Percentiles rank a stretch among this genome's conserved stretches.
Conservation (phyloP, 2,888 invertebrate genomes). For the Beris chalybata region DNA sequence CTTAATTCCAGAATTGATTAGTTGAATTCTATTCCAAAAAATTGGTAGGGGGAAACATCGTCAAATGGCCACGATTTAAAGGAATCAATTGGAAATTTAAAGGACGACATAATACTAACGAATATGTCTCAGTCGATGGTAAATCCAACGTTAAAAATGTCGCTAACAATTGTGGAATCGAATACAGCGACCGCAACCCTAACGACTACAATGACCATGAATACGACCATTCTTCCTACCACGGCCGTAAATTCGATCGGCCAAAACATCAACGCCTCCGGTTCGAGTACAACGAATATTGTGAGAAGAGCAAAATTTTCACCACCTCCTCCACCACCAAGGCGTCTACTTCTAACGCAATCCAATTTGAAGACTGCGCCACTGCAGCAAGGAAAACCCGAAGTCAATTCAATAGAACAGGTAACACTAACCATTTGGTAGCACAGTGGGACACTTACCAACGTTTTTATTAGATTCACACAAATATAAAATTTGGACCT, state of each 20-base stretch:
- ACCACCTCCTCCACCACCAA: constrained; percentile 54
- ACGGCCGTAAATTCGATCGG: constrained; percentile 45
- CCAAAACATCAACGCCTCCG: constrained; percentile 52
- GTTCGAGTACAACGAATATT: constrained; percentile 62
- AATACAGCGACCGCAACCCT: constrained; percentile 14
- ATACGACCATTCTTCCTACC: constrained; percentile 55
- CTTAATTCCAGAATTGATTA: constrained; percentile 50
- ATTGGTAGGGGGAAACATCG: constrained; percentile 59
- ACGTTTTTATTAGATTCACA: constrained; percentile 35
- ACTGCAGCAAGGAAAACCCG: not conserved
- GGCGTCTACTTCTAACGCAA: constrained; percentile 51
- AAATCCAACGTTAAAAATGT: constrained; percentile 7
- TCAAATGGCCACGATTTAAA: constrained; percentile 58
- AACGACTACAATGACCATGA: constrained; percentile 29
- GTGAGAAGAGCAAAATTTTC: constrained; percentile 42
- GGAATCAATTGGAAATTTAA: constrained; percentile 57
- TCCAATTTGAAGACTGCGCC: constrained; percentile 25
- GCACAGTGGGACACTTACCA: not conserved
- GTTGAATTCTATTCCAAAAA: constrained; percentile 58
- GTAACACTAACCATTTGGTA: constrained; percentile 1
- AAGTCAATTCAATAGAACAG: constrained; percentile 11
- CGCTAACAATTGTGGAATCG: constrained; percentile 14
- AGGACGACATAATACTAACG: constrained; percentile 45
- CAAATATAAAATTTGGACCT: constrained; percentile 51
- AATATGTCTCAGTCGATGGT: not conserved